A percentile compares a stretch with the other conserved stretches of the same genome.
Evolutionary conservation across 2,113 vertebrate genomes (phyloP).

Genomic region (Columbina picui): DNA sequence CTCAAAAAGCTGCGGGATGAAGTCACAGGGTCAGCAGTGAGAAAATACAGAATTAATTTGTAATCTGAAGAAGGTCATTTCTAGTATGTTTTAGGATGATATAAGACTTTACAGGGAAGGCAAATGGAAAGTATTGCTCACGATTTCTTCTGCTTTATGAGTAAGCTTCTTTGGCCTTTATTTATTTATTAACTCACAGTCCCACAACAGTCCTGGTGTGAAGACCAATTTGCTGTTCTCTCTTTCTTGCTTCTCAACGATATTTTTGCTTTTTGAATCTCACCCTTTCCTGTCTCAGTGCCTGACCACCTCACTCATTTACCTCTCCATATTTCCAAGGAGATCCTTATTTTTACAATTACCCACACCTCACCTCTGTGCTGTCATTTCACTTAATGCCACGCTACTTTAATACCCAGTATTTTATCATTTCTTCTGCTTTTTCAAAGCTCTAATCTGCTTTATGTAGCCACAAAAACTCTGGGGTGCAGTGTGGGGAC

Average conservation of each 20-base stretch:
- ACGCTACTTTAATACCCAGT: background rate
- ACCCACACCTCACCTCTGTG: background rate
- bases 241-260: background rate
- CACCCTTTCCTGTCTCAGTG: background rate
- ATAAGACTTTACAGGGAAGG: slow-evolving; percentile 23
- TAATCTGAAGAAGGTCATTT: slow-evolving; percentile 34
- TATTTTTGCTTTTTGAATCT: background rate
- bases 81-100: slow-evolving; percentile 31
- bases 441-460: background rate
- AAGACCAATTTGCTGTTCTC: slow-evolving; percentile 5
- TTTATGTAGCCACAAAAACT: background rate
- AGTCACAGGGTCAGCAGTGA: slow-evolving; percentile 38
- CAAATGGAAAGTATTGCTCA: slow-evolving; percentile 57
- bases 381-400: background rate
- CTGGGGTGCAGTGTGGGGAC: background rate
- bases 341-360: background rate
- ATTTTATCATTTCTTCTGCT: background rate
- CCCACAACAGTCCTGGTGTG: background rate
- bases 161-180: slow-evolving; percentile 49
- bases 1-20: slow-evolving; percentile 18
- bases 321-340: background rate
- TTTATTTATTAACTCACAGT: slow-evolving; percentile 59
- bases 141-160: slow-evolving; percentile 40
- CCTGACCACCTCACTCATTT: background rate
- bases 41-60: slow-evolving; percentile 42